A percentile compares a stretch with the other conserved stretches of the same genome.
Evolutionary conservation across 92 coral and sea anemone genomes (phyloP).

Genomic region (Heliopora coerulea): DNA sequence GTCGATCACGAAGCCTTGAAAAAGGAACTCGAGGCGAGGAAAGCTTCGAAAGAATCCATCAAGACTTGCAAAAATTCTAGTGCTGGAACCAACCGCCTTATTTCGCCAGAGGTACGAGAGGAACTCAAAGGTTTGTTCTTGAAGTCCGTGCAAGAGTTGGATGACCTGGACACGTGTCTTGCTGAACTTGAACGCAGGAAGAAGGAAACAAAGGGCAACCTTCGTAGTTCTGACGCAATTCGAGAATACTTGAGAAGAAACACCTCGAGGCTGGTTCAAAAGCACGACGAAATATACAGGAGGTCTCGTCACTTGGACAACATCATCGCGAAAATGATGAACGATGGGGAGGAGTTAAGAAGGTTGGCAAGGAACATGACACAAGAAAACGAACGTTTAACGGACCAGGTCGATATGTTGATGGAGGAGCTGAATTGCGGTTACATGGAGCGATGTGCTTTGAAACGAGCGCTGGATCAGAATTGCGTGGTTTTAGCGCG

Average conservation of each 20-base stretch:
- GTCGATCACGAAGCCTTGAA: slow-evolving; percentile 8
- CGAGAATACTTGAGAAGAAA: background rate
- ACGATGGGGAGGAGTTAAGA: background rate
- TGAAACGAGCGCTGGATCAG: background rate
- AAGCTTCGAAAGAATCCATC: background rate
- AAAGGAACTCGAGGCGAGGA: background rate
- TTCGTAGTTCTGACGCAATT: background rate
- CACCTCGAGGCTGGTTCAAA: slow-evolving; percentile 1
- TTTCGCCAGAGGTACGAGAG: background rate
- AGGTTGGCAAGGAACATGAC: background rate
- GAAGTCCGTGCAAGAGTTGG: background rate
- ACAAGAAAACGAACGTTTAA: background rate
- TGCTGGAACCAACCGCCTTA: background rate
- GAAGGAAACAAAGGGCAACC: background rate
- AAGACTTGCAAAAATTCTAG: background rate
- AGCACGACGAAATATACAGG: background rate
- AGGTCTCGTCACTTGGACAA: background rate
- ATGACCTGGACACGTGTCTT: slow-evolving; percentile 2
- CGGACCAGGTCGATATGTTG: background rate
- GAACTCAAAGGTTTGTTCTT: background rate
- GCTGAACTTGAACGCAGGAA: background rate
- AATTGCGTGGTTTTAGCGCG: slow-evolving; percentile 3
- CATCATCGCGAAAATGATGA: background rate
- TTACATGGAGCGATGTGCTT: background rate
- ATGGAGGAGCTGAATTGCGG: background rate